A percentile compares a stretch with the other conserved stretches of the same genome.
phyloP scores from a whole-genome alignment of 2,797 vertebrate species.

The Rhynchotus rufescens region DNA sequence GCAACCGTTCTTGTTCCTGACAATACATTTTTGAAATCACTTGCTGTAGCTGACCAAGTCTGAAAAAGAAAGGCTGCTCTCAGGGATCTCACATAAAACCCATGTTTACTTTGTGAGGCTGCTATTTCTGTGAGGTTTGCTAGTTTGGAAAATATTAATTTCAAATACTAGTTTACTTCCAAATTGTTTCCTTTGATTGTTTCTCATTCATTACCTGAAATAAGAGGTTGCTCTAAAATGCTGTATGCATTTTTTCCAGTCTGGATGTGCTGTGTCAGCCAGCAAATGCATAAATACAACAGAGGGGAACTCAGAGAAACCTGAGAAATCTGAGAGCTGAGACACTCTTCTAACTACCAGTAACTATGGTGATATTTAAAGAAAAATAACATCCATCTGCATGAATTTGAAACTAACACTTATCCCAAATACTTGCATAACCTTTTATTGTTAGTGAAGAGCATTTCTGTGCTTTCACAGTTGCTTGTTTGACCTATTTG shows the following conservation, averaged over 20 bases:
- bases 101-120: constrained; percentile 24
- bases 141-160: constrained; percentile 31
- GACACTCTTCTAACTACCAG: not conserved
- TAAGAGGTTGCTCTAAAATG: not conserved
- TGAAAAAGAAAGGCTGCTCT: constrained; percentile 43
- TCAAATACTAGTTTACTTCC: constrained; percentile 34
- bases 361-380: not conserved
- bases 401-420: constrained; percentile 8
- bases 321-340: not conserved
- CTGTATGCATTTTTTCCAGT: not conserved
- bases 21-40: constrained; percentile 31
- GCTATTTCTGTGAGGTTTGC: not conserved
- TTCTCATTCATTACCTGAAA: not conserved
- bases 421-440: not conserved
- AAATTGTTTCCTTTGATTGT: constrained; percentile 48
- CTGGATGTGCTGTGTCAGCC: not conserved
- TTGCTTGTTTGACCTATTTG: not conserved
- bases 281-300: not conserved
- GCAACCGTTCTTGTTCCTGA: constrained; percentile 10
- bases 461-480: not conserved
- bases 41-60: constrained; percentile 21
- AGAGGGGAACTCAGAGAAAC: not conserved
- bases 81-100: not conserved
- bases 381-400: not conserved
- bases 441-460: not conserved